Evolutionary conservation across 2,888 invertebrate species (phyloP).

Genomic region (Meliscaeva auricollis): DNA sequence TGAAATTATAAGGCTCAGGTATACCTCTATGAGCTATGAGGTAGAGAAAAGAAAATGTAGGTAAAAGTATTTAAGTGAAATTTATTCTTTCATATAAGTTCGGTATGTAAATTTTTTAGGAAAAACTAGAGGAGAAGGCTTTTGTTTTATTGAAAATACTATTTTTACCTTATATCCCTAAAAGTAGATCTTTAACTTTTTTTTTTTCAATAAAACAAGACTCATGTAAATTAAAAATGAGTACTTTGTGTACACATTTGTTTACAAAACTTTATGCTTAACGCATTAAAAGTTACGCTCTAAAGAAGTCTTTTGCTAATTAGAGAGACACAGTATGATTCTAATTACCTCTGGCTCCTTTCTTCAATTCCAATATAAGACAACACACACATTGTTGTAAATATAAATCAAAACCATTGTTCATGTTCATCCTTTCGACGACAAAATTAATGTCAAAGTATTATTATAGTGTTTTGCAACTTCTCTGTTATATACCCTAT

Average conservation of each 20-base stretch:
- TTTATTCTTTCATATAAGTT: too few relatives aligned
- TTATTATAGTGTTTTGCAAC: constrained; percentile 13
- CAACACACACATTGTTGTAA: constrained; percentile 20
- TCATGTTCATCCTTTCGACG: constrained; percentile 7
- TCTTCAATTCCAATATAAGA: constrained; percentile 23
- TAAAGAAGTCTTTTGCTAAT: constrained; percentile 14
- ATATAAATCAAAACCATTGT: constrained; percentile 42
- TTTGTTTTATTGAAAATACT: too few relatives aligned
- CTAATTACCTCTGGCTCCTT: constrained; percentile 26
- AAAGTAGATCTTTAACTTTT: too few relatives aligned
- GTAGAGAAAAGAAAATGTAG: too few relatives aligned
- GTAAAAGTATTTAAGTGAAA: too few relatives aligned
- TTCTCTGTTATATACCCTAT: background rate
- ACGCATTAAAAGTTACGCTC: constrained; percentile 18
- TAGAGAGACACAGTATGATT: constrained; percentile 36
- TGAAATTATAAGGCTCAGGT: background rate
- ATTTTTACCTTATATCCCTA: too few relatives aligned
- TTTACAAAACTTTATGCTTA: constrained; percentile 2
- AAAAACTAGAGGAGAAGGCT: too few relatives aligned
- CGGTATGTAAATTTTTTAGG: too few relatives aligned
- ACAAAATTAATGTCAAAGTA: constrained; percentile 52
- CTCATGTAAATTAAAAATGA: too few relatives aligned
- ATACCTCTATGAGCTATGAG: too few relatives aligned
- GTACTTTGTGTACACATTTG: background rate
- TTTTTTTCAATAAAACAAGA: too few relatives aligned